Conservation (phyloP, 2,797 vertebrate species). For the Trichosurus vulpecula region DNA sequence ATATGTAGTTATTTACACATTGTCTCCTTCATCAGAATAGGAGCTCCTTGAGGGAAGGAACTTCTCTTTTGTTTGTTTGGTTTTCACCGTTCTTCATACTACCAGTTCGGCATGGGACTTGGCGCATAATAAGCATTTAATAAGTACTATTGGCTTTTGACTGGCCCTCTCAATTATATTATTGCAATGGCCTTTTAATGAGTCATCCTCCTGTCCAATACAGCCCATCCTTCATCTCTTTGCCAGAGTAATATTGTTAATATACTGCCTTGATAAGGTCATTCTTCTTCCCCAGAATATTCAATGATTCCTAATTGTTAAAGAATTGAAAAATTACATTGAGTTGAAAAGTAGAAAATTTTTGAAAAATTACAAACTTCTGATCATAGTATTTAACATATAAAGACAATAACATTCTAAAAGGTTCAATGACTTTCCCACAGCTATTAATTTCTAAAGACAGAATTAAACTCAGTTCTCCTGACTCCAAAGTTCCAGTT, state of each 20-base stretch:
- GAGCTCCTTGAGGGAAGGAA: background rate
- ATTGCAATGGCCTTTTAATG: background rate
- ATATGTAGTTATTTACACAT: no score
- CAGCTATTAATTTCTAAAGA: background rate
- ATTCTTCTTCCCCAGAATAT: background rate
- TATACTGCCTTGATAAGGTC: background rate
- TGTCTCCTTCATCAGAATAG: background rate
- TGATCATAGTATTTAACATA: background rate
- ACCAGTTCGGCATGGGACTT: background rate
- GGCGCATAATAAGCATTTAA: background rate
- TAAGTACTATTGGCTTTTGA: background rate
- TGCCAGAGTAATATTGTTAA: background rate
- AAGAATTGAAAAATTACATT: background rate
- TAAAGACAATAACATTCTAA: background rate
- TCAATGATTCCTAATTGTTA: background rate
- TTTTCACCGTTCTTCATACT: background rate
- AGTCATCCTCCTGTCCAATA: background rate
- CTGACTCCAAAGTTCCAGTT: background rate
- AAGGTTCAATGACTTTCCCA: background rate
- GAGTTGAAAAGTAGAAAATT: background rate
- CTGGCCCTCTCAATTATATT: background rate
- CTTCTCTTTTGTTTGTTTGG: background rate
- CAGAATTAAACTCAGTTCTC: background rate
- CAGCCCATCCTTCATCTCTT: background rate
- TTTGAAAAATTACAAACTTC: background rate